phyloP scores from a whole-genome alignment of 2,797 vertebrate genomes.

The Galaxias olidus region DNA sequence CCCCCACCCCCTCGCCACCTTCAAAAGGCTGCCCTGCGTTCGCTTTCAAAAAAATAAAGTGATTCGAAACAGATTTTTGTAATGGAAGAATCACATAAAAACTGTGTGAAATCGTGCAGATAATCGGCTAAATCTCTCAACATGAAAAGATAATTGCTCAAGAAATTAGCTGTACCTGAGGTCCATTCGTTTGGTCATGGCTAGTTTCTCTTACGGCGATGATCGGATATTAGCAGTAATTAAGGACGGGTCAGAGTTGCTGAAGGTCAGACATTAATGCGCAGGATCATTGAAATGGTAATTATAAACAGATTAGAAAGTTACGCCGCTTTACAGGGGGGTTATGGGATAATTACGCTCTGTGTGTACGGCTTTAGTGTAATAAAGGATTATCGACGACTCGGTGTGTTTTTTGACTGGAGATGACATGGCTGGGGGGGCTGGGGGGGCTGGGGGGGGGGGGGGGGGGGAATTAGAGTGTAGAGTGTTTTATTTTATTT shows the following conservation, averaged over 20 bases:
- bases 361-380: conserved; percentile 85
- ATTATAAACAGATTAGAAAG: conserved; percentile 99
- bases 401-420: conserved; percentile 77
- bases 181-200: conserved; percentile 99
- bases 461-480: conserved; percentile 71
- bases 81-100: conserved; percentile 89
- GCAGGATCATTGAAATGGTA: conserved; percentile 98
- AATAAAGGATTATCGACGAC: conserved; percentile 89
- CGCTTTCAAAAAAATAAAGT: conserved; percentile 85
- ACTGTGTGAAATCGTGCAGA: conserved; percentile 99
- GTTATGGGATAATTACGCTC: conserved; percentile 94
- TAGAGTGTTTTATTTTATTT: conserved; percentile 18
- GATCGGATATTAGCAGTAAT: conserved; percentile 98
- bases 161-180: conserved; percentile 99
- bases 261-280: conserved; percentile 99
- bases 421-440: conserved; percentile 75
- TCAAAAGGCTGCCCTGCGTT: conserved; percentile 50
- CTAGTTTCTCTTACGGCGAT: conserved; percentile 96
- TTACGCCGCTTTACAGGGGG: conserved; percentile 93
- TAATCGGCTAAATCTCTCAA: conserved; percentile 99
- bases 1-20: conserved; percentile 4
- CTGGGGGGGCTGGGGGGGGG: no score
- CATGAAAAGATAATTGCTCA: conserved; percentile 99
- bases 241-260: conserved; percentile 98
- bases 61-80: conserved; percentile 85